A percentile compares a stretch with the other conserved stretches of the same genome.
These are phyloP conservation scores for Tiliacea aurago DNA, from an alignment of 2,888 invertebrate genomes.

Conservation along the genomic window DNA sequence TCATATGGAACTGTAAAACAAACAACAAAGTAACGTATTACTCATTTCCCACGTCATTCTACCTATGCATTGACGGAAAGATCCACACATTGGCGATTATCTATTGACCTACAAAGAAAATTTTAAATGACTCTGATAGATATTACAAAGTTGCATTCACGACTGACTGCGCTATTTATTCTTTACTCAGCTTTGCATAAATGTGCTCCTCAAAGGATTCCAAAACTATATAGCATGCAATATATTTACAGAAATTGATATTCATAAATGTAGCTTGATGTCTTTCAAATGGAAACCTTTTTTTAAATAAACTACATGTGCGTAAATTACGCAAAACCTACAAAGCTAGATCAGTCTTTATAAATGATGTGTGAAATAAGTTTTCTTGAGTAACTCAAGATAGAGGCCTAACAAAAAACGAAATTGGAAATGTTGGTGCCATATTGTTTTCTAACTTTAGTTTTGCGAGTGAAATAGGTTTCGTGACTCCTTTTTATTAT, in stretches of 20 bases:
- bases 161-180: constrained; percentile 10
- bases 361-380: constrained; percentile 61
- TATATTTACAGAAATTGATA: constrained; percentile 13
- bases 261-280: neutral
- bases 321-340: constrained; percentile 30
- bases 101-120: constrained; percentile 44
- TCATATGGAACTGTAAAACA: neutral
- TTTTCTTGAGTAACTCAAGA: constrained; percentile 52
- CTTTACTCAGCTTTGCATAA: neutral
- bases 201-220: constrained; percentile 17
- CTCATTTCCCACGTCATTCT: constrained; percentile 23
- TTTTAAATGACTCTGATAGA: constrained; percentile 3
- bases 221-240: constrained; percentile 19
- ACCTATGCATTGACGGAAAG: constrained; percentile 29
- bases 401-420: constrained; percentile 51
- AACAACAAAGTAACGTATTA: constrained; percentile 35
- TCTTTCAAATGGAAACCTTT: constrained; percentile 15
- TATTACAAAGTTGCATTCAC: constrained; percentile 37
- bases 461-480: constrained; percentile 42
- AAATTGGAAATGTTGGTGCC: constrained; percentile 56
- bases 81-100: constrained; percentile 16
- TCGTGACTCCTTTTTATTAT: constrained; percentile 37
- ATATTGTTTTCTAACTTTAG: constrained; percentile 58
- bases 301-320: constrained; percentile 2
- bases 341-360: constrained; percentile 41